Conservation (phyloP, 2,888 invertebrate genomes). For the Drosophila phalerata region DNA sequence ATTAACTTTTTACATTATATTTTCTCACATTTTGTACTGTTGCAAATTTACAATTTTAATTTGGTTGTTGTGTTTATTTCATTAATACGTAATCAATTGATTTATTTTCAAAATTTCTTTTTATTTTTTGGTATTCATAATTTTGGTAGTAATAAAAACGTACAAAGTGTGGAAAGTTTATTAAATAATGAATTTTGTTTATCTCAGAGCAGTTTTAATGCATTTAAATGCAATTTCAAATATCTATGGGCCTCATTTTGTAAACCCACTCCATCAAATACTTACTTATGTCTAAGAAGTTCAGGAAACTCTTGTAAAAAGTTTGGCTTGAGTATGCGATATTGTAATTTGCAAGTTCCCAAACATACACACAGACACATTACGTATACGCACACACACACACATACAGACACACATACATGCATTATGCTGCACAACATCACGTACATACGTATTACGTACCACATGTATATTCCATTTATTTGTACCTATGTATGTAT, state of each 20-base stretch:
- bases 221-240: conserved; percentile 45
- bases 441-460: conserved; percentile 26
- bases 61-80: conserved; percentile 65
- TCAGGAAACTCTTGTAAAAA: conserved; percentile 58
- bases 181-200: conserved; percentile 24
- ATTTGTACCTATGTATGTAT: conserved; percentile 21
- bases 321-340: conserved; percentile 65
- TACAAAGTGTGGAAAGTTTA: conserved; percentile 64
- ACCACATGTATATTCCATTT: conserved; percentile 20
- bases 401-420: conserved; percentile 23
- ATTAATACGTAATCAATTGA: conserved; percentile 25
- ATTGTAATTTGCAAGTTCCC: conserved; percentile 74
- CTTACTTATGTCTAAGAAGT: conserved; percentile 28
- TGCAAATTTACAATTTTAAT: conserved; percentile 52
- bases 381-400: conserved; percentile 28
- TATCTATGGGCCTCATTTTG: conserved; percentile 11
- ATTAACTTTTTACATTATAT: conserved; percentile 55
- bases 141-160: conserved; percentile 38
- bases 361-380: conserved; percentile 27
- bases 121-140: conserved; percentile 24
- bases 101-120: conserved; percentile 24
- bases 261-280: conserved; percentile 11
- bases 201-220: conserved; percentile 30
- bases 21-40: conserved; percentile 71
- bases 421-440: conserved; percentile 41